These are phyloP conservation scores for Noctilio leporinus DNA, from an alignment of 2,113 vertebrate genomes.

Conservation along the genomic window DNA sequence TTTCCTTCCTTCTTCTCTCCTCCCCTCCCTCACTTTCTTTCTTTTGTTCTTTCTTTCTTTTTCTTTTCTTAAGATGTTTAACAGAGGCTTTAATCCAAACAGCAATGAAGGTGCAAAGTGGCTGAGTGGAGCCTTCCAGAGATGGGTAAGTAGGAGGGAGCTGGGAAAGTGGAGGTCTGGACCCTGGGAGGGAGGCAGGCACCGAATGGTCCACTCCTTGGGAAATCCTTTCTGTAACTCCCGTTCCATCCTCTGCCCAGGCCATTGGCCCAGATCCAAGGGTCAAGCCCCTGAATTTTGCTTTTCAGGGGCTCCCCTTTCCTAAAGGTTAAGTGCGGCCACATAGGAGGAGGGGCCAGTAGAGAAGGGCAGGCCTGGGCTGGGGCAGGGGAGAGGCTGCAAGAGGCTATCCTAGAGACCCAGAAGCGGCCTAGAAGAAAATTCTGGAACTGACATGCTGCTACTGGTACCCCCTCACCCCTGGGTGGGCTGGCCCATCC, in stretches of 20 bases:
- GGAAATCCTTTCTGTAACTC: neutral
- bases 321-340: neutral
- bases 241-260: neutral
- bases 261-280: neutral
- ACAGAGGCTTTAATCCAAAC: slow-evolving; percentile 70
- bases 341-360: neutral
- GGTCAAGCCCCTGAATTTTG: neutral
- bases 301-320: neutral
- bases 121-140: neutral
- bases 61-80: too few species aligned
- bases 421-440: neutral
- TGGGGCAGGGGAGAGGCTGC: neutral
- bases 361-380: neutral
- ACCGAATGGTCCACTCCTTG: neutral
- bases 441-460: neutral
- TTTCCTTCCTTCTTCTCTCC: too few species aligned
- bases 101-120: slow-evolving; percentile 34
- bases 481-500: neutral
- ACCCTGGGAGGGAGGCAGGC: neutral
- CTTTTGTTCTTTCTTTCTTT: too few species aligned
- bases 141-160: neutral
- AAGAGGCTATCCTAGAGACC: neutral
- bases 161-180: neutral
- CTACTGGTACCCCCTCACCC: neutral
- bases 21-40: too few species aligned